Base-by-base conservation (phyloP, 2,113 vertebrate species). In the Brienomyrus brachyistius region DNA sequence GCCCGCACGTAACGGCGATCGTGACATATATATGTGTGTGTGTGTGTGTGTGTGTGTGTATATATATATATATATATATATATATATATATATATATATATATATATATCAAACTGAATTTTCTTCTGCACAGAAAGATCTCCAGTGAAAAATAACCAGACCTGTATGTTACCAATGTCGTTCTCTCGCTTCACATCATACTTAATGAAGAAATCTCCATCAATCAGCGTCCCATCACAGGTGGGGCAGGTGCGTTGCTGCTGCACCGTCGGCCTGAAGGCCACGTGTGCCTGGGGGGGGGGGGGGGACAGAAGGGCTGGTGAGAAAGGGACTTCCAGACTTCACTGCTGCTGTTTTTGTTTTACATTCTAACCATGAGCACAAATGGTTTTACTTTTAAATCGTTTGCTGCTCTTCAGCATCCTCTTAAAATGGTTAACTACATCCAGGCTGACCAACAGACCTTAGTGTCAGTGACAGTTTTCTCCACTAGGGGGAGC, bases 151-250 rank as follows among this genome's bases (percentile, higher is more conserved):
- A 50, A 74, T 3, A n/a, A 56, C 89, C 94, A 94, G 90, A 98
- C 97, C 96, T 98, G 97, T 87, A 99, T 94, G 89, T 97, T 96
- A 7, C 98, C 97, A 10, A 95, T 85, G 19, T 91, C 88, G 5
- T 83, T 52, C 77, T 93, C 95, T 91, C 97, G 94, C 9, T 96
- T 96, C 90, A 99, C 97, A 5, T 99, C 98, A 0, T 99, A 99
- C 21, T 91, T 97, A 77, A 99, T 95, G 91, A 90, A 92, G 92
- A 99, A 98, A 94, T 98, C 97, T 82, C 98, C 98, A 74, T 99
- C 94, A 59, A 99, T 94, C 83, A 96, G 52, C 1, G 97, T 96
- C 0, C 94, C 94, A 0, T 97, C 94, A 90, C 98, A 98, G 0
- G 43, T 93, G 7, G 94, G 92, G 91, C 98, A 99, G 3, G 92